Evolutionary conservation across 2,888 invertebrate species (phyloP).

Genomic region (Dioctria rufipes): DNA sequence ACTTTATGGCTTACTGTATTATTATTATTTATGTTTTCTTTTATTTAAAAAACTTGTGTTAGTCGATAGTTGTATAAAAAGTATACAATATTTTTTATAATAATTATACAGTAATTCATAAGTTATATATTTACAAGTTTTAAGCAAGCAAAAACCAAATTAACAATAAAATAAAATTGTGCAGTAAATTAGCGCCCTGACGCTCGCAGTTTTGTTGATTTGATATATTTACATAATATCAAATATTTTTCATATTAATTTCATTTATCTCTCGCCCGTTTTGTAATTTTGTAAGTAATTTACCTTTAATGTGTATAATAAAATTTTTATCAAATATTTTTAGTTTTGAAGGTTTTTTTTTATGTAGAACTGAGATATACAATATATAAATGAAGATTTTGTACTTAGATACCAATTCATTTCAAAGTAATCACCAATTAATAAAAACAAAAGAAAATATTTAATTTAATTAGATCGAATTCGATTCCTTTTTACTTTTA

Average conservation of each 20-base stretch:
- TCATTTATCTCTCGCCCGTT: constrained; percentile 26
- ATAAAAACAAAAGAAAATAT: constrained; percentile 14
- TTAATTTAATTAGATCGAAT: not conserved
- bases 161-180: constrained; percentile 60
- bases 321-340: too few relatives aligned
- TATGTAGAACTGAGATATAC: constrained; percentile 7
- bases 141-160: constrained; percentile 42
- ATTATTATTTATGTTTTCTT: not conserved
- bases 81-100: not conserved
- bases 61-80: too few relatives aligned
- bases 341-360: constrained; percentile 3
- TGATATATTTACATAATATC: not conserved
- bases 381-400: constrained; percentile 13
- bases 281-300: constrained; percentile 26
- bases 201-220: constrained; percentile 62
- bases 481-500: constrained; percentile 20
- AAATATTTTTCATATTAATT: constrained; percentile 8
- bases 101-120: not conserved
- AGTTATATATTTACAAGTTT: too few relatives aligned
- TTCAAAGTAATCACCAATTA: constrained; percentile 26
- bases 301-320: constrained; percentile 22
- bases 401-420: constrained; percentile 19
- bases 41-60: not conserved
- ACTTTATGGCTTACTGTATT: not conserved
- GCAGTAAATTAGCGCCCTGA: constrained; percentile 66